A percentile compares a stretch with the other conserved stretches of the same genome.
Conservation (phyloP, 2,113 vertebrate species). For the Dromas ardeola region DNA sequence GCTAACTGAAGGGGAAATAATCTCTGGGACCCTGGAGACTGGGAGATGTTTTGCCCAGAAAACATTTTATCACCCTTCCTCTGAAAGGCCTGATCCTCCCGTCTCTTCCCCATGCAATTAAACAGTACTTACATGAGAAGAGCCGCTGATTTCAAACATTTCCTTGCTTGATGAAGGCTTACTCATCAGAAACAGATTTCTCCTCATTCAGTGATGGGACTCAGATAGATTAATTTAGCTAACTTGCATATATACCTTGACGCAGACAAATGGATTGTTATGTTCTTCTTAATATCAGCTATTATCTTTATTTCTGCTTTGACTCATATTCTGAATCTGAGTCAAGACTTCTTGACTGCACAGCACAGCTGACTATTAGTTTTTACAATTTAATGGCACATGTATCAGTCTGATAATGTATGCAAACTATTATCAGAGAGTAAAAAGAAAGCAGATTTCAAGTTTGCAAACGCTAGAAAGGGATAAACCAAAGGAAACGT, state of each 20-base stretch:
- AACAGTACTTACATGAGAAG: neutral
- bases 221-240: neutral
- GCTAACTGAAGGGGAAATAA: neutral
- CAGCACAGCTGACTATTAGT: neutral
- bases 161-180: neutral
- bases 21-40: neutral
- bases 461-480: neutral
- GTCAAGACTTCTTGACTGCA: conserved; percentile 6
- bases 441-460: neutral
- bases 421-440: neutral
- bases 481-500: neutral
- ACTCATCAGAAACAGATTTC: neutral
- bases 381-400: neutral
- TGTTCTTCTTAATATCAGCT: conserved; percentile 2
- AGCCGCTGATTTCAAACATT: neutral
- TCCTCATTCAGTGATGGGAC: neutral
- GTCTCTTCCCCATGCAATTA: neutral
- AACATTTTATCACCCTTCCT: neutral
- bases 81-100: neutral
- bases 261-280: neutral
- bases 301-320: conserved; percentile 48
- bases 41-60: neutral
- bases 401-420: neutral
- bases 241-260: neutral
- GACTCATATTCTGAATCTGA: conserved; percentile 33